Evolutionary conservation across 2,113 vertebrate species (phyloP).

Genomic region (Cisticola juncidis): DNA sequence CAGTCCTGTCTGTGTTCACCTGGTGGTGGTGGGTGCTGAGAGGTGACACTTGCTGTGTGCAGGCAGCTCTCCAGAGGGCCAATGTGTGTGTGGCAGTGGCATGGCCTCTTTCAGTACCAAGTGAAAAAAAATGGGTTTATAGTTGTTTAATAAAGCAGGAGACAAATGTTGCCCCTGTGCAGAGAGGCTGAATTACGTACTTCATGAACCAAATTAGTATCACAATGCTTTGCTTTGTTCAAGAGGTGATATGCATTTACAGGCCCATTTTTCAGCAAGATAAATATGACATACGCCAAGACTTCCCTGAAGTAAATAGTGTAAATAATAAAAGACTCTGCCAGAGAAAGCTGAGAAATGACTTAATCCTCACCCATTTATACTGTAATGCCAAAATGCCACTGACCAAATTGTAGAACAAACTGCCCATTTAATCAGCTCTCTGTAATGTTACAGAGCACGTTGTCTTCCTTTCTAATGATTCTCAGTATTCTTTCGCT

Average conservation of each 20-base stretch:
- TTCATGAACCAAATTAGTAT: slow-evolving; percentile 93
- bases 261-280: slow-evolving; percentile 85
- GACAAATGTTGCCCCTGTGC: slow-evolving; percentile 85
- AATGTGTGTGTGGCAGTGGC: background rate
- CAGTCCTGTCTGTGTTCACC: background rate
- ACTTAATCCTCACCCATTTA: slow-evolving; percentile 85
- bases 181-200: slow-evolving; percentile 91
- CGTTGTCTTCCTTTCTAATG: slow-evolving; percentile 59
- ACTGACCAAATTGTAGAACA: slow-evolving; percentile 74
- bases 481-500: slow-evolving; percentile 44
- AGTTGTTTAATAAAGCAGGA: slow-evolving; percentile 91
- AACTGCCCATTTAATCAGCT: slow-evolving; percentile 77
- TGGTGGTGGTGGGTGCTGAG: background rate
- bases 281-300: slow-evolving; percentile 82
- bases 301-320: slow-evolving; percentile 86
- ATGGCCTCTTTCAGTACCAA: slow-evolving; percentile 75
- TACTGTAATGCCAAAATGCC: slow-evolving; percentile 69
- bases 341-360: slow-evolving; percentile 88
- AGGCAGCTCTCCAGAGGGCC: background rate
- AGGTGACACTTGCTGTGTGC: background rate
- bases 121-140: slow-evolving; percentile 83
- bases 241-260: slow-evolving; percentile 84
- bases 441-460: slow-evolving; percentile 64
- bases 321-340: slow-evolving; percentile 87
- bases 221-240: slow-evolving; percentile 86